Evolutionary conservation across 1,140 invertebrate genomes (phyloP).

Genomic region (Drosophila cardini): DNA sequence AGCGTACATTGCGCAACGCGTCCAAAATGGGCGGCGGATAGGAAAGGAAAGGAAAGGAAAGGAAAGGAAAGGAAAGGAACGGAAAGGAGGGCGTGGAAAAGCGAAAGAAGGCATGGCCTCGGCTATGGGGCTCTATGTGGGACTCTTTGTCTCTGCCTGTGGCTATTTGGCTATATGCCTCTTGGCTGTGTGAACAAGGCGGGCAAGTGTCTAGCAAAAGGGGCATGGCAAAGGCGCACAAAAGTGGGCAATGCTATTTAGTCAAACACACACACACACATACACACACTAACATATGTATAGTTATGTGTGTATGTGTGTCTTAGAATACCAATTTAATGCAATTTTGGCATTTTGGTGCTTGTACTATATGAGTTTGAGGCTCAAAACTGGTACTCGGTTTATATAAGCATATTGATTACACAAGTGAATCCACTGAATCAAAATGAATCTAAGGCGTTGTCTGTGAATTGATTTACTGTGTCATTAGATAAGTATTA

Average conservation of each 20-base stretch:
- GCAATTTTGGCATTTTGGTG: constrained; percentile 26
- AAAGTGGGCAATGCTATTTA: constrained; percentile 67
- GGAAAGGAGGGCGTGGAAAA: too few relatives aligned
- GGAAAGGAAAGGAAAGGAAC: too few relatives aligned
- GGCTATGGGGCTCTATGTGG: constrained; percentile 24
- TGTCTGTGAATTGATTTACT: constrained; percentile 5
- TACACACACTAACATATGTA: too few relatives aligned
- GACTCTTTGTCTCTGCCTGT: constrained; percentile 39
- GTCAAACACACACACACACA: background rate
- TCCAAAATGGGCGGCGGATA: constrained; percentile 18
- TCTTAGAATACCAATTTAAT: constrained; percentile 2
- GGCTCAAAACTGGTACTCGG: background rate
- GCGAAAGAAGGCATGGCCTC: constrained; percentile 31
- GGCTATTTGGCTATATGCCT: constrained; percentile 39
- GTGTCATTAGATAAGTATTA: constrained; percentile 7
- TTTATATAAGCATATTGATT: constrained; percentile 55
- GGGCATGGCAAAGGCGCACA: constrained; percentile 50
- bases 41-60: too few relatives aligned
- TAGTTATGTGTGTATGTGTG: background rate
- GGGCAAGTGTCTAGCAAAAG: constrained; percentile 37
- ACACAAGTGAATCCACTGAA: constrained; percentile 22
- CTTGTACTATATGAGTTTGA: constrained; percentile 1
- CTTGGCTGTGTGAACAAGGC: constrained; percentile 8
- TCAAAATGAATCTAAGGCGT: constrained; percentile 15
- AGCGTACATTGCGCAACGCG: constrained; percentile 74